Evolutionary conservation across 1,140 invertebrate genomes (phyloP), one percentile per base, ranked within the genome.

Genomic region (Drosophila watanabei): DNA sequence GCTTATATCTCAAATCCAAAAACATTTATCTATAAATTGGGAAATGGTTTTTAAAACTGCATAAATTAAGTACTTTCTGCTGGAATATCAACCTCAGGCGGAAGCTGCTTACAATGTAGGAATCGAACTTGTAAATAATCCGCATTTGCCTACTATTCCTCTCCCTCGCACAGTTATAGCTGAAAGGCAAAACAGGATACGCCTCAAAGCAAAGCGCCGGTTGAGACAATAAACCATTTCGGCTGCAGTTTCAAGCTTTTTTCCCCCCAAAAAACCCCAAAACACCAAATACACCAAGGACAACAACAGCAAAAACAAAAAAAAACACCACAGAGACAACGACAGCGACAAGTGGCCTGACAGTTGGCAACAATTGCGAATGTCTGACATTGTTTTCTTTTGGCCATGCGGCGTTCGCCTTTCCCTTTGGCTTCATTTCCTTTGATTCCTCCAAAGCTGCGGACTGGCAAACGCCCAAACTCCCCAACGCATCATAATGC

Each of bases 341-440:
- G 76, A 72, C 60, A 65, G 68, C 77, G 76, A 79, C 77, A 79
- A 79, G 77, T 79, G 68, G 60, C 66, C 56, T 65, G 80, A 79
- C 80, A 82, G 80, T 78, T 59, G 56, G 59, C 80, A 79, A 82
- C 80, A 82, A 82, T 83, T 82, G 80, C 80, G 61, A 78, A 82
- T 59, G 78, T 70, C 78, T 69, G 63, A 49, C 66, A 63, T 73
- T 78, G 69, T 78, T 78, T 77, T 54, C 69, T 71, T 61, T 68
- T 51, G 52, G 52, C 45, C 51, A 72, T 37, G 24, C 68, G 69
- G 32, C 37, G 56, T 49, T 72, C 59, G 43, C 11, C 56, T 35
- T 58, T 75, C 54, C 52, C 54, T 57, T 39, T 39, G 54, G 54
- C 54, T 57, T 28, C 20, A 57, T 57, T 57, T 57, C 59, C 58